phyloP scores from a whole-genome alignment of 2,113 vertebrate species.

The Jaculus jaculus region DNA sequence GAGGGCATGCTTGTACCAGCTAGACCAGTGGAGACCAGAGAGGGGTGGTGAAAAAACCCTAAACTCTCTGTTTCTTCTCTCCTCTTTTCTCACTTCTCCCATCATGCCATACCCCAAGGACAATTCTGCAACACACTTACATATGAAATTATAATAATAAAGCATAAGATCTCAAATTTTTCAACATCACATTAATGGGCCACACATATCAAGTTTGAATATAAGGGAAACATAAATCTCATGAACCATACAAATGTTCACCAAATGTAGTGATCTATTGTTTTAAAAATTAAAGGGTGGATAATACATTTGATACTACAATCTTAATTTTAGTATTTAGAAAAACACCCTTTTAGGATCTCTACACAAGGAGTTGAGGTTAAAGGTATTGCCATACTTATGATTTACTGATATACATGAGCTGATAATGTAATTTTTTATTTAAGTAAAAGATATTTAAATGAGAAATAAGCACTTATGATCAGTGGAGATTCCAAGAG shows the following conservation, averaged over 20 bases:
- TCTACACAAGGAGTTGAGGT: conserved; percentile 39
- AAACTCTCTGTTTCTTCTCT: background rate
- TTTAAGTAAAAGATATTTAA: background rate
- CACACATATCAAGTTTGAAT: background rate
- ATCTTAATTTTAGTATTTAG: background rate
- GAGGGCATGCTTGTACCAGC: background rate
- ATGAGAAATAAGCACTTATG: background rate
- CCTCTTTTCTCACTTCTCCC: background rate
- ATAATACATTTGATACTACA: background rate
- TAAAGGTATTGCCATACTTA: background rate
- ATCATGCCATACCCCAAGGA: accelerated
- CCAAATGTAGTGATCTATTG: background rate
- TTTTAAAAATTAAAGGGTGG: conserved; percentile 6
- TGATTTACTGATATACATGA: conserved; percentile 4
- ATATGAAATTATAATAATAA: background rate
- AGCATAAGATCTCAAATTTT: background rate
- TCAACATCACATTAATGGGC: background rate
- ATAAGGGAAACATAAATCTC: background rate
- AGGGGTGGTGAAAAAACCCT: background rate
- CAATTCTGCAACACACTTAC: background rate
- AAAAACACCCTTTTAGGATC: background rate
- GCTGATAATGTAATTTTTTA: background rate
- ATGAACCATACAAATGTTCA: background rate
- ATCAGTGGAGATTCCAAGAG: background rate
- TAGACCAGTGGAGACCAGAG: background rate